phyloP scores from a whole-genome alignment of 2,113 vertebrate species.

The Myrmecophaga tridactyla region DNA sequence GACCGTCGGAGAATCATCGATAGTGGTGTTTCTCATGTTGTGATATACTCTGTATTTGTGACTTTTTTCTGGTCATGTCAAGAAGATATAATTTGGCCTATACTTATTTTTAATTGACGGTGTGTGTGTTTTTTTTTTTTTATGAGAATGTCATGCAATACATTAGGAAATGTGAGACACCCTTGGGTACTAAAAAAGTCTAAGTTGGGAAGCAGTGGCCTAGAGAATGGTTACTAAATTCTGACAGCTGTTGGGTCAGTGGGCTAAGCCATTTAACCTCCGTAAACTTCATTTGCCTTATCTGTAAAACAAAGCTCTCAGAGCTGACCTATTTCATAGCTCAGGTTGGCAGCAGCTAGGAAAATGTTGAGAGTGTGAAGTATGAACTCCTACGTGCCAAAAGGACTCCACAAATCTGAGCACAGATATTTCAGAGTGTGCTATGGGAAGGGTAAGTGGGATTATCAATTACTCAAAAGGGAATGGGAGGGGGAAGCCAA shows the following conservation, averaged over 20 bases:
- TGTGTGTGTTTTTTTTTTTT: background rate
- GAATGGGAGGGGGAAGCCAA: background rate
- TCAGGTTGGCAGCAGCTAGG: constrained; percentile 40
- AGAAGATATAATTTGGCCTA: constrained; percentile 51
- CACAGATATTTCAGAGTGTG: background rate
- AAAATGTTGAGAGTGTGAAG: constrained; percentile 40
- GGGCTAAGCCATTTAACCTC: constrained; percentile 66
- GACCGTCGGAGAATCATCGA: background rate
- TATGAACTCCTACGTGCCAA: background rate
- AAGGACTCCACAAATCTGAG: background rate
- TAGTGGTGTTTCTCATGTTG: background rate
- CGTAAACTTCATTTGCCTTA: constrained; percentile 64
- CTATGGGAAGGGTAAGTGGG: no score
- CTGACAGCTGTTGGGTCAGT: constrained; percentile 71
- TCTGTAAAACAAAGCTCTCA: constrained; percentile 61
- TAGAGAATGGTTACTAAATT: constrained; percentile 71
- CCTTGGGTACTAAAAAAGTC: constrained; percentile 62
- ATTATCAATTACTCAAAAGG: background rate
- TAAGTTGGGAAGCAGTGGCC: constrained; percentile 59
- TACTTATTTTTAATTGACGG: constrained; percentile 68
- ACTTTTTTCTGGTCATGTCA: background rate
- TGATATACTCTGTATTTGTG: background rate
- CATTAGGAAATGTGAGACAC: constrained; percentile 65
- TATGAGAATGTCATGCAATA: constrained; percentile 61
- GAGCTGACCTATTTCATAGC: constrained; percentile 58